Evolutionary conservation across 2,888 invertebrate genomes (phyloP).

Genomic region (Pelosia muscerda): DNA sequence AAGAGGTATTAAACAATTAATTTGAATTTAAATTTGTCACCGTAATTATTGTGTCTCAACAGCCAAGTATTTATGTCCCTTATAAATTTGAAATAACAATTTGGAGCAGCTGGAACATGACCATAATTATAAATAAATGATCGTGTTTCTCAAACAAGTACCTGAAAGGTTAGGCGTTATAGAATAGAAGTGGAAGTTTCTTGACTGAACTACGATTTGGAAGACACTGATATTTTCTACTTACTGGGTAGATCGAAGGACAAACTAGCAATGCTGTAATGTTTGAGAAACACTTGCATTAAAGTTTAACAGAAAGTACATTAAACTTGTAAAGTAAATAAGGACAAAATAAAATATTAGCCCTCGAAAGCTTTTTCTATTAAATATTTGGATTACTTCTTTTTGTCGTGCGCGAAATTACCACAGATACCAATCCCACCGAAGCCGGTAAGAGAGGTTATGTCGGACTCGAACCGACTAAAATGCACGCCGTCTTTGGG

Average conservation of each 20-base stretch:
- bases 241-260: not conserved
- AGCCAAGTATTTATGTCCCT: slow-evolving; percentile 8
- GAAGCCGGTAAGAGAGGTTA: too few relatives aligned
- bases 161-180: not conserved
- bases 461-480: too few relatives aligned
- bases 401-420: too few relatives aligned
- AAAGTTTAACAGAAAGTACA: too few relatives aligned
- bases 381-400: too few relatives aligned
- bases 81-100: slow-evolving; percentile 14
- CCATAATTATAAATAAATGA: slow-evolving; percentile 8
- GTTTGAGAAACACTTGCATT: not conserved
- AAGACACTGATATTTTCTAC: not conserved
- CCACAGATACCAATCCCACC: too few relatives aligned
- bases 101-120: slow-evolving; percentile 10
- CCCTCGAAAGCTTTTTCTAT: too few relatives aligned
- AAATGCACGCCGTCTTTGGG: too few relatives aligned
- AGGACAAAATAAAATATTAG: too few relatives aligned
- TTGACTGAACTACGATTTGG: too few relatives aligned
- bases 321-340: too few relatives aligned
- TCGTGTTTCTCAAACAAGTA: not conserved
- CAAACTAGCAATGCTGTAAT: not conserved
- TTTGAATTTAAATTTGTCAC: slow-evolving; percentile 11
- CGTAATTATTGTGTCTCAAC: slow-evolving; percentile 11
- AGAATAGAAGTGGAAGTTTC: too few relatives aligned
- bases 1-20: slow-evolving; percentile 11